phyloP scores from a whole-genome alignment of 2,113 vertebrate species.

The Protobothrops mucrosquamatus region DNA sequence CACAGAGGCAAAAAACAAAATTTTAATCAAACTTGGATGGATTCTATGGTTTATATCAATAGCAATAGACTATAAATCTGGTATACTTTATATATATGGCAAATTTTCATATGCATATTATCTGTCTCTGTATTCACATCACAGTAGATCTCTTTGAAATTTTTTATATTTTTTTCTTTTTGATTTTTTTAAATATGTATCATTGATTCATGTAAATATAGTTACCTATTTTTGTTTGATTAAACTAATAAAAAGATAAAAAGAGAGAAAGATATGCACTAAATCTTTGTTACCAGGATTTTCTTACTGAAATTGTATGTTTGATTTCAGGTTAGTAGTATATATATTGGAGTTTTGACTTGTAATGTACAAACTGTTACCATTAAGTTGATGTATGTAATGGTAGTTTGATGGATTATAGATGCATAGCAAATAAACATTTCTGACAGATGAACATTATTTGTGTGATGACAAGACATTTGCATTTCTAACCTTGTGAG shows the following conservation, averaged over 20 bases:
- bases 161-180: not conserved
- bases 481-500: not conserved
- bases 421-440: not conserved
- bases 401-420: not conserved
- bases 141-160: not conserved
- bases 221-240: not conserved
- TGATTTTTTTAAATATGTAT: not conserved
- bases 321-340: not conserved
- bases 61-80: not conserved
- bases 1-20: not conserved
- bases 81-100: not conserved
- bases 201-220: not conserved
- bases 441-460: not conserved
- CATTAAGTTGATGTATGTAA: not conserved
- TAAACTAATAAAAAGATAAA: not conserved
- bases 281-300: not conserved
- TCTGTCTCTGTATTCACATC: not conserved
- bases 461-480: not conserved
- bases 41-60: not conserved
- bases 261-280: not conserved
- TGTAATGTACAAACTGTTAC: not conserved
- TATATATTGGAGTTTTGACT: not conserved
- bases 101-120: not conserved
- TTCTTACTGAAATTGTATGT: not conserved
- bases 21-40: not conserved